Base-by-base conservation (phyloP, 2,113 vertebrate species). In the Acrocephalus kingi region DNA sequence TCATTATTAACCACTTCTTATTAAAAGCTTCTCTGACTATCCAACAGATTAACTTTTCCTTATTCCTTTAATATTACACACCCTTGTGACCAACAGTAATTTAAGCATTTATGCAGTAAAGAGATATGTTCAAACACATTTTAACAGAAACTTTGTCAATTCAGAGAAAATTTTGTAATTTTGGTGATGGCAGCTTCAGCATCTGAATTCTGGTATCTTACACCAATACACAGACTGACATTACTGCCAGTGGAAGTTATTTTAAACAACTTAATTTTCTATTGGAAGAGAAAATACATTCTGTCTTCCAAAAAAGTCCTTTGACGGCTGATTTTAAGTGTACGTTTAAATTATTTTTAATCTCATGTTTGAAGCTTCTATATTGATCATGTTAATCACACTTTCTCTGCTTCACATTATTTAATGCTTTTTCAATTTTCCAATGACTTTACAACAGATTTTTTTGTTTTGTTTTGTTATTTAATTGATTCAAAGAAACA, bases 201-300 rank as follows among this genome's bases (percentile, higher is more conserved):
- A 25, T 15, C 35, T 46, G 12, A 8, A 43, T 41, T 67, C 39
- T 20, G 27, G n/a, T 49, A 25, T 45, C 23, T 66, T 20, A 9
- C 3, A 39, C 8, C 13, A 46, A 4, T 1, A 19, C 13, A 20
- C 0, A 14, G 8, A 73, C 7, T 33, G 9, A 30, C 10, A 31
- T 9, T 12, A n/a, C 8, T 72, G 39, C 2, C 31, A 55, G 15
- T 3, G 0, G 5, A 79, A 83, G 33, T 58, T 14, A 35, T 49
- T 64, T 21, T 24, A 13, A 37, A 41, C 4, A 6, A 39, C 2
- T 46, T 31, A 12, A 3, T 86, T 80, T 30, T 8, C 9, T 58
- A 17, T 10, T 55, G 19, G 33, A 84, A 86, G 7, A 74, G 5
- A 39, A 89, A 84, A 59, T 1, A 4, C 9, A 20, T 49, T 49